phyloP scores from a whole-genome alignment of 2,113 vertebrate genomes.

The Hydrolagus affinis region DNA sequence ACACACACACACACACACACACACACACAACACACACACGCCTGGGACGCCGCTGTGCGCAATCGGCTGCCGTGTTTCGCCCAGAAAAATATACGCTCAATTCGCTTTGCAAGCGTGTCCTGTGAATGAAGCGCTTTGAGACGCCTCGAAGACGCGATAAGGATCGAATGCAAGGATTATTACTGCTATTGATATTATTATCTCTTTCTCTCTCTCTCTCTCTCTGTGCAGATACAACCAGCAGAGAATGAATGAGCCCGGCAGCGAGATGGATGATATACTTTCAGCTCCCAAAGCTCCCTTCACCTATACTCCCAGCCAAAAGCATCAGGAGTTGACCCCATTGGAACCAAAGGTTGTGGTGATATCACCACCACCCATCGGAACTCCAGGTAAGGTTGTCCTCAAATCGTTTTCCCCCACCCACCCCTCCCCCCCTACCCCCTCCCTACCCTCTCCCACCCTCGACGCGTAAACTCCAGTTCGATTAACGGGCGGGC shows the following conservation, averaged over 20 bases:
- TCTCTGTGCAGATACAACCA: constrained; percentile 30
- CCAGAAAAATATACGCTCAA: neutral
- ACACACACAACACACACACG: no score
- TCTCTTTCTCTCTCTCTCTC: neutral
- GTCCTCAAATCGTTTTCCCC: no score
- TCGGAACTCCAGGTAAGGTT: no score
- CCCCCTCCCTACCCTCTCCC: neutral
- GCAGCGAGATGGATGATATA: neutral
- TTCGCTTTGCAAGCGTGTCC: neutral
- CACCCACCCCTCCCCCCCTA: neutral
- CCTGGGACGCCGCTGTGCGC: no score
- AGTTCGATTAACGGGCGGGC: no score
- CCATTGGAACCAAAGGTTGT: neutral
- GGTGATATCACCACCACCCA: neutral
- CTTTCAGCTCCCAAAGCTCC: constrained; percentile 31
- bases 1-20: no score
- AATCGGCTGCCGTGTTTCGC: no score
- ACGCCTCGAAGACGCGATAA: no score
- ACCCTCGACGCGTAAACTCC: no score
- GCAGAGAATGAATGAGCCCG: constrained; percentile 16
- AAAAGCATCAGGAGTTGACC: no score
- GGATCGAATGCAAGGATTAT: no score
- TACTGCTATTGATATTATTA: neutral
- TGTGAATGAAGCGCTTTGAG: neutral
- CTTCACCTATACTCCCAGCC: neutral